phyloP scores from a whole-genome alignment of 2,113 vertebrate species.

The Ciconia stormi region DNA sequence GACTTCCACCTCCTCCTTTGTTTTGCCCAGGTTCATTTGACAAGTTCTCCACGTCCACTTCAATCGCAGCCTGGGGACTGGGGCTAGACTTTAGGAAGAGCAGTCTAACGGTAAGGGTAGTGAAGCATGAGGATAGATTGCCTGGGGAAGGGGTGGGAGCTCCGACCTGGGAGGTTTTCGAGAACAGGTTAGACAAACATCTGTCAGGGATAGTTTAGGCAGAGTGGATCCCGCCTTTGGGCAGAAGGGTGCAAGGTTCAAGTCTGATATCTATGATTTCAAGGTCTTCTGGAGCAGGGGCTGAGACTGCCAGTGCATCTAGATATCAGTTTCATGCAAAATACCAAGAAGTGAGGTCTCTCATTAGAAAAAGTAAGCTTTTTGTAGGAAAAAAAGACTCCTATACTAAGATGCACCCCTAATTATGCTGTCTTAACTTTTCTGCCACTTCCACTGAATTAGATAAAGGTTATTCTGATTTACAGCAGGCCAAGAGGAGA shows the following conservation, averaged over 20 bases:
- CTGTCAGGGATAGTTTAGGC: constrained; percentile 8
- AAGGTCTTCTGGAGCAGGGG: not conserved
- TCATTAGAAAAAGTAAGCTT: not conserved
- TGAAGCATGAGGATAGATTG: not conserved
- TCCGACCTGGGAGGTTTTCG: constrained; percentile 36
- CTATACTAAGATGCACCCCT: not conserved
- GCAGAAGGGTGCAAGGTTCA: not conserved
- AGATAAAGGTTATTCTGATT: not conserved
- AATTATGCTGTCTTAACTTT: not conserved
- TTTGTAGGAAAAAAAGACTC: not conserved
- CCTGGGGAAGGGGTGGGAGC: constrained; percentile 44
- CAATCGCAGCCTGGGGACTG: rapidly evolving
- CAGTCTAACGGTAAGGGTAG: not conserved
- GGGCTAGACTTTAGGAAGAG: not conserved
- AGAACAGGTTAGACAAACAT: constrained; percentile 49
- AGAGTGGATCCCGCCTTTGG: constrained; percentile 31
- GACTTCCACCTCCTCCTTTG: not conserved
- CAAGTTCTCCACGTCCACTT: not conserved
- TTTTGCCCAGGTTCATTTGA: not conserved
- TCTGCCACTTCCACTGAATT: not conserved
- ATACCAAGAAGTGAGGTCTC: not conserved
- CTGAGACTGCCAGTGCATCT: not conserved
- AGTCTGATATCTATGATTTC: not conserved
- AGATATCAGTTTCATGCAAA: not conserved
- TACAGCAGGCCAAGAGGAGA: not conserved